These are phyloP conservation scores for Hofmannophila pseudospretella DNA, from an alignment of 2,888 invertebrate genomes.

Conservation along the genomic window DNA sequence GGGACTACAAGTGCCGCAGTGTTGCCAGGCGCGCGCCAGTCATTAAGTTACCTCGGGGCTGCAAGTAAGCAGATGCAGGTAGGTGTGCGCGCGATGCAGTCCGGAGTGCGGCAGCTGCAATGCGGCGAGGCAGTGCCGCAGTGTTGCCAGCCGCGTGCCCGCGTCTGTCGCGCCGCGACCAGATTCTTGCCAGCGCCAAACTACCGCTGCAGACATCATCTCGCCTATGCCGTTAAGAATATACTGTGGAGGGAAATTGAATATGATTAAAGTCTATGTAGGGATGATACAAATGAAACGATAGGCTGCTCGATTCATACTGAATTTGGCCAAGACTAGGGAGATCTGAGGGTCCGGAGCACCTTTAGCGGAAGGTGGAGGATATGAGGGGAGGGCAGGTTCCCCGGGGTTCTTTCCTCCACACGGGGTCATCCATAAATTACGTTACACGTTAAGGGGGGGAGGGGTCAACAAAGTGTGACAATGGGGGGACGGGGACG, in stretches of 20 bases:
- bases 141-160: constrained; percentile 44
- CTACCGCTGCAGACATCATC: constrained; percentile 83
- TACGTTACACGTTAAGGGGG: too few species aligned
- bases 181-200: constrained; percentile 59
- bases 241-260: constrained; percentile 79
- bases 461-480: too few species aligned
- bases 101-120: constrained; percentile 57
- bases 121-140: constrained; percentile 65
- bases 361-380: too few species aligned
- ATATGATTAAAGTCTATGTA: too few species aligned
- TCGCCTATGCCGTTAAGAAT: constrained; percentile 94
- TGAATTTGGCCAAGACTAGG: too few species aligned
- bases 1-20: constrained; percentile 88
- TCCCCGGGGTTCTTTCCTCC: too few species aligned
- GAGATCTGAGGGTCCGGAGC: too few species aligned
- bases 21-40: constrained; percentile 92
- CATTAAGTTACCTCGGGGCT: constrained; percentile 90
- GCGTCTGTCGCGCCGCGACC: constrained; percentile 24
- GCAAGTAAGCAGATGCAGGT: constrained; percentile 90
- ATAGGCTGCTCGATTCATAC: too few species aligned
- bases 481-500: too few species aligned
- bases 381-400: too few species aligned
- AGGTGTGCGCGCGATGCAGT: constrained; percentile 92
- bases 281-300: too few species aligned
- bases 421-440: too few species aligned